Base-by-base conservation (phyloP, 2,888 invertebrate genomes). In the Watsonalla binaria region DNA sequence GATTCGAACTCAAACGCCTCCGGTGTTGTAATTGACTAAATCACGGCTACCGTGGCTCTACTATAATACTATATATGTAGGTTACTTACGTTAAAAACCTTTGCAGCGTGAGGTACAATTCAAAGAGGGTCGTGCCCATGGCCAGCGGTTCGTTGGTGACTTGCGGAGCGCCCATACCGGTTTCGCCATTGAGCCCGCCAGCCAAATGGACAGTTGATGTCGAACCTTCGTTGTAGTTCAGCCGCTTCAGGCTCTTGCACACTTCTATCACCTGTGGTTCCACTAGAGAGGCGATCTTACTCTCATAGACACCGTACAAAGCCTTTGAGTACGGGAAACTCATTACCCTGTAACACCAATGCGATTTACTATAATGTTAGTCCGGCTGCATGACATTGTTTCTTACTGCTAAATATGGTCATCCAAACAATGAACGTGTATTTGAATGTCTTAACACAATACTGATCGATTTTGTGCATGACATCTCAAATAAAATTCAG, bases 91-190 rank as follows among this genome's bases (percentile, higher is more conserved):
- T 90, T 47, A 95, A 92, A 87, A 97, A 97, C 82, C 97, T 94
- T 80, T 98, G 97, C 53, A 99, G 85, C 0, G 96, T 94, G 61
- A 99, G 92, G 84, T 99, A 99, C 7, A 99, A 91, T 82, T 98
- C 98, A 82, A 99, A 98, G 51, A 99, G 87, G 2, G 96, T 95
- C 0, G 97, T 98, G 0, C 97, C 97, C 92, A 96, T 94, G 2
- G 94, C 93, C 46, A 97, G 84, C 11, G 95, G 94, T 62, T 95
- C 94, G 13, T 92, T 83, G 5, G 92, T 92, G 0, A 91, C 86
- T 0, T 82, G 76, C 0, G 90, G 81, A 0, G 84, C 69, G 0
- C 92, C 92, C 8, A 92, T 33, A 0, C 87, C 87, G 0, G 92
- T 86, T 14, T 85, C 91, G 13, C 93, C 92, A 42, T 90, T 91